A percentile compares a stretch with the other conserved stretches of the same genome.
Conservation (phyloP, 2,888 invertebrate species). For the Galeopsomyia nigrocyanea region DNA sequence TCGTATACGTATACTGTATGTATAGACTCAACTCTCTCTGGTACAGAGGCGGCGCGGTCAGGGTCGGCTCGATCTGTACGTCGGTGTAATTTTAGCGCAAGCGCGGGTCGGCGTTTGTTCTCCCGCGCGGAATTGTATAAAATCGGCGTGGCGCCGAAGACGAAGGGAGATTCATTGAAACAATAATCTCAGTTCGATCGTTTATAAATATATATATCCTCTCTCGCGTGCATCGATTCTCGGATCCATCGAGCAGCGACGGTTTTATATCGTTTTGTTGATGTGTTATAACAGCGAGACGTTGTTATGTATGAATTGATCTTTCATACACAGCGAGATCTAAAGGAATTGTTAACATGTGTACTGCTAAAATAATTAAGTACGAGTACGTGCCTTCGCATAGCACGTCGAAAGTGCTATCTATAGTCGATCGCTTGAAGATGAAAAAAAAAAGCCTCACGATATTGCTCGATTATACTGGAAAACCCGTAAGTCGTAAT, state of each 20-base stretch:
- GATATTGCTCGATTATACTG: conserved; percentile 26
- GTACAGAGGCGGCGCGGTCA: conserved; percentile 16
- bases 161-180: conserved; percentile 12
- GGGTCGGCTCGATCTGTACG: conserved; percentile 19
- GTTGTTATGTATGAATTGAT: too few relatives aligned
- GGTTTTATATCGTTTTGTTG: neutral
- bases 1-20: neutral
- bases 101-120: neutral
- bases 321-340: too few relatives aligned
- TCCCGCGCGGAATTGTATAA: conserved; percentile 1
- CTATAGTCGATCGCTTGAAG: conserved; percentile 7
- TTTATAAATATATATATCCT: neutral
- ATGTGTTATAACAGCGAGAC: neutral
- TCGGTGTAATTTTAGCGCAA: conserved; percentile 34
- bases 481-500: conserved; percentile 20
- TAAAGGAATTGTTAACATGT: too few relatives aligned
- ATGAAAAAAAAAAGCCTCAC: neutral
- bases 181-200: conserved; percentile 17
- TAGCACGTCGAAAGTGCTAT: conserved; percentile 2
- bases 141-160: conserved; percentile 1
- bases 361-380: neutral
- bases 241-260: neutral
- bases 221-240: neutral
- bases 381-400: neutral
- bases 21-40: conserved; percentile 19